phyloP scores from a whole-genome alignment of 2,888 invertebrate genomes.

The Parnassius glacialis region DNA sequence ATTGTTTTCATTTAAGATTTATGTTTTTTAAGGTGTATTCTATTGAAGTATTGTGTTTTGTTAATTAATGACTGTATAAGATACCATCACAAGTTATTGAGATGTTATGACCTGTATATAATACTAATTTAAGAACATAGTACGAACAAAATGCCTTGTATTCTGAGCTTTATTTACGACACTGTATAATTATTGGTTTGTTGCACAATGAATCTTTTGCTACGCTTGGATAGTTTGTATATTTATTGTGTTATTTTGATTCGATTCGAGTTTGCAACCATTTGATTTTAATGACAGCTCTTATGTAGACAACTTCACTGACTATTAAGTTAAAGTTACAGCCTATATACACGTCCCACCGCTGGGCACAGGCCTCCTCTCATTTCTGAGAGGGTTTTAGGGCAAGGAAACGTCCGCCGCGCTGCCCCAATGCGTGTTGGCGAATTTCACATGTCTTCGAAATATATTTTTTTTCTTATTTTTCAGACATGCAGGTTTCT shows the following conservation, averaged over 20 bases:
- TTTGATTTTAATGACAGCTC: slow-evolving; percentile 12
- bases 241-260: slow-evolving; percentile 11
- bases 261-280: slow-evolving; percentile 1
- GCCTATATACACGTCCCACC: too few species aligned
- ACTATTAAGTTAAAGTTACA: too few species aligned
- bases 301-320: too few species aligned
- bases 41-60: background rate
- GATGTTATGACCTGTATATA: background rate
- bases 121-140: slow-evolving; percentile 24
- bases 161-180: slow-evolving; percentile 42
- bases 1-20: background rate
- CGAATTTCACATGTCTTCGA: too few species aligned
- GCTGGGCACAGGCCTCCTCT: too few species aligned
- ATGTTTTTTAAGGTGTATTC: background rate
- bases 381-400: too few species aligned
- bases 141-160: slow-evolving; percentile 39
- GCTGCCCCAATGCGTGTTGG: too few species aligned
- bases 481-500: too few species aligned
- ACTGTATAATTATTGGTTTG: slow-evolving; percentile 9
- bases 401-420: too few species aligned
- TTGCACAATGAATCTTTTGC: slow-evolving; percentile 23
- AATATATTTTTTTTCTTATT: too few species aligned
- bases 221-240: slow-evolving; percentile 23
- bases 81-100: slow-evolving; percentile 17
- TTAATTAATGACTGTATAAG: background rate